phyloP scores from a whole-genome alignment of 2,113 vertebrate genomes.

The Pantherophis guttatus region DNA sequence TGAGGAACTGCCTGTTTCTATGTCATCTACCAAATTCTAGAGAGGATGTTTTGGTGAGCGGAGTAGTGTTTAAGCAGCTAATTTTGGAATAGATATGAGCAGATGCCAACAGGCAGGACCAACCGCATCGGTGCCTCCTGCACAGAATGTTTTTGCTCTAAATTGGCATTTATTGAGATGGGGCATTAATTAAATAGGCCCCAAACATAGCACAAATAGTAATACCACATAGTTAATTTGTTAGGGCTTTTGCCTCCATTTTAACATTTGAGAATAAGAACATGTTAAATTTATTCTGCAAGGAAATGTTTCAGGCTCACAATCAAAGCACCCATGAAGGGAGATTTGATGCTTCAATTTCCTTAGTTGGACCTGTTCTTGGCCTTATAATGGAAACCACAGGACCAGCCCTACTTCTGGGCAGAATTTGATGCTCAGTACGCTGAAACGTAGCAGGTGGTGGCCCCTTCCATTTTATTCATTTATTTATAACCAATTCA shows the following conservation, averaged over 20 bases:
- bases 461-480: background rate
- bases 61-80: background rate
- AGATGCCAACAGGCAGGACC: background rate
- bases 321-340: background rate
- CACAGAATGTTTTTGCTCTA: background rate
- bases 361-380: background rate
- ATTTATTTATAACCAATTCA: background rate
- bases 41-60: background rate
- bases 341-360: background rate
- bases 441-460: background rate
- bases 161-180: background rate
- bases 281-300: background rate
- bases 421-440: background rate
- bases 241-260: background rate
- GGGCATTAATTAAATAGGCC: background rate
- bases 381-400: no score
- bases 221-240: background rate
- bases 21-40: background rate
- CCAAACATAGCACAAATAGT: background rate
- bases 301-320: background rate
- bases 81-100: background rate
- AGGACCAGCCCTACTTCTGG: background rate
- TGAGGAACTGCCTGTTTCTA: background rate
- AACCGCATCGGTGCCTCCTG: background rate
- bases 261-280: background rate